phyloP scores from a whole-genome alignment of 2,797 vertebrate genomes.

The Semaprochilodus insignis region DNA sequence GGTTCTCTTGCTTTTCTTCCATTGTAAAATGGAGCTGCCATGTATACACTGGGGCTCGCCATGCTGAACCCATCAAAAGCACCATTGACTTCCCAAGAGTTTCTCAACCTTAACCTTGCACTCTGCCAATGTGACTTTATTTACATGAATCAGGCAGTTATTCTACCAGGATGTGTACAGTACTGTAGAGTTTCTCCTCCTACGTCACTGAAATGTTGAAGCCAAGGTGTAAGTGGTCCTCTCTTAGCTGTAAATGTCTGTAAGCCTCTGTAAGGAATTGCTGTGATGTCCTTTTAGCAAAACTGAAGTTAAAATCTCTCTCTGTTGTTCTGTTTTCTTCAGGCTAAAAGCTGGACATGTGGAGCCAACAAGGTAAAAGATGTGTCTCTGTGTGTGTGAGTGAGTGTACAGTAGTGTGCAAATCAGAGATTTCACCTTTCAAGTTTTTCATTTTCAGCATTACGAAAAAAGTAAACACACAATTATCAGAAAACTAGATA shows the following conservation, averaged over 20 bases:
- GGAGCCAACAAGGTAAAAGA: slow-evolving; percentile 73
- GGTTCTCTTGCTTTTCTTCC: slow-evolving; percentile 34
- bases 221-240: background rate
- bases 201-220: background rate
- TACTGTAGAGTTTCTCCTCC: background rate
- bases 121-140: slow-evolving; percentile 28
- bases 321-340: slow-evolving; percentile 45
- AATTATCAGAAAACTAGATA: too few species aligned
- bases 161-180: slow-evolving; percentile 8
- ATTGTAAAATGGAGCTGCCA: slow-evolving; percentile 47
- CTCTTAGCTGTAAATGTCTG: background rate
- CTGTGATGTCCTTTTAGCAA: background rate
- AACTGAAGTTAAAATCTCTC: background rate
- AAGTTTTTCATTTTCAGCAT: too few species aligned
- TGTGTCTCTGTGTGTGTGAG: slow-evolving; percentile 30
- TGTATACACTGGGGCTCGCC: slow-evolving; percentile 20
- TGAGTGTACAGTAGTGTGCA: background rate
- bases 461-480: too few species aligned
- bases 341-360: slow-evolving; percentile 76
- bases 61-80: slow-evolving; percentile 40
- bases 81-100: slow-evolving; percentile 34
- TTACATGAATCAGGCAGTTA: slow-evolving; percentile 3
- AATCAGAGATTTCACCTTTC: too few species aligned
- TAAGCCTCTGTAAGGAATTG: background rate
- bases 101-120: slow-evolving; percentile 30